These are phyloP conservation scores for Bursaphelenchus mucronatus DNA, from an alignment of 1,140 invertebrate genomes.

Conservation along the genomic window DNA sequence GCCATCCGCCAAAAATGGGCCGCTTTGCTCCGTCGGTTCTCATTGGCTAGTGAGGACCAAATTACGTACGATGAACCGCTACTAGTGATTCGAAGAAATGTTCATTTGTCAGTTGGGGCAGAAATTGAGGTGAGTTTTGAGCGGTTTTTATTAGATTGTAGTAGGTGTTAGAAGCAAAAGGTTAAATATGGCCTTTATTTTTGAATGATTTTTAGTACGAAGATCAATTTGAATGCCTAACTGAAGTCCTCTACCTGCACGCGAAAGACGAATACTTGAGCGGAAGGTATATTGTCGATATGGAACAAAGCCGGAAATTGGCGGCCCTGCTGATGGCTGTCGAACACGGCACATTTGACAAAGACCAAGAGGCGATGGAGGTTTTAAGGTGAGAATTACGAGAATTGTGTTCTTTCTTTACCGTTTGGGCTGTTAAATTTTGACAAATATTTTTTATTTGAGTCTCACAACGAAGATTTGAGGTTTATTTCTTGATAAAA, in stretches of 20 bases:
- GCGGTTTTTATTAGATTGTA: not conserved
- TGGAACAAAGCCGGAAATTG: conserved; percentile 33
- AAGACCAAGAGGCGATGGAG: conserved; percentile 35
- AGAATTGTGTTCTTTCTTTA: not conserved
- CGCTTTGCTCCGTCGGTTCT: conserved; percentile 40
- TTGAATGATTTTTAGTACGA: conserved; percentile 27
- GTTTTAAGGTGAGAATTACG: conserved; percentile 34
- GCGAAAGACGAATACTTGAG: conserved; percentile 42
- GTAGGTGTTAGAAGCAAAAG: not conserved
- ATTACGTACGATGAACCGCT: conserved; percentile 45
- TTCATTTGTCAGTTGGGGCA: conserved; percentile 29
- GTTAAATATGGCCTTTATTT: not conserved
- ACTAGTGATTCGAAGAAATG: conserved; percentile 42
- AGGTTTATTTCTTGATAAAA: too few species aligned
- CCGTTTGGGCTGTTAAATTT: not conserved
- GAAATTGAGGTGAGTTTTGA: conserved; percentile 31
- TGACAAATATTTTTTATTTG: conserved; percentile 5
- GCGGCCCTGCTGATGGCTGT: conserved; percentile 45
- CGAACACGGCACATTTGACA: conserved; percentile 40
- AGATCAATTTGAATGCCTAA: conserved; percentile 33
- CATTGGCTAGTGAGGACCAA: conserved; percentile 37
- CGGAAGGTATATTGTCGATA: conserved; percentile 46
- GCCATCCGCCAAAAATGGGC: conserved; percentile 43
- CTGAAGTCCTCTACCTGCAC: conserved; percentile 46
- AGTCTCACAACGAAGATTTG: too few species aligned